A percentile compares a stretch with the other conserved stretches of the same genome.
These are phyloP conservation scores for Lota lota DNA, from an alignment of 2,113 vertebrate genomes.

Conservation along the genomic window DNA sequence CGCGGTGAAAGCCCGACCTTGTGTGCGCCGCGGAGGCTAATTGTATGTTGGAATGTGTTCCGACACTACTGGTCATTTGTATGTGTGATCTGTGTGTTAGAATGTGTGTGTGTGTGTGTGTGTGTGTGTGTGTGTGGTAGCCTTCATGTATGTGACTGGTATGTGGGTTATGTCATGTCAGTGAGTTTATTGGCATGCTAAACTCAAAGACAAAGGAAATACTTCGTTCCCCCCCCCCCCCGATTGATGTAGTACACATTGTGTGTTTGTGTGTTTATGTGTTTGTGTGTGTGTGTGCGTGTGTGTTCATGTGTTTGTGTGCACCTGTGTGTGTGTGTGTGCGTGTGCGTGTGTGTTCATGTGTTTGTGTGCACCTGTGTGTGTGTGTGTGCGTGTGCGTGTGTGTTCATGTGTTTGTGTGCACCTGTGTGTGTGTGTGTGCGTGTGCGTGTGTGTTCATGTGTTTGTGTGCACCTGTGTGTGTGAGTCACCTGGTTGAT, in stretches of 20 bases:
- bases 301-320: conserved; percentile 25
- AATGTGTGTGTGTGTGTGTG: not conserved
- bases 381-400: conserved; percentile 7
- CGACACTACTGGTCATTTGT: too few relatives aligned
- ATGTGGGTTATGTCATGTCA: not conserved
- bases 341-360: not conserved
- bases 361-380: conserved; percentile 30
- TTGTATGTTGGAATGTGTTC: too few relatives aligned
- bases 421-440: conserved; percentile 8
- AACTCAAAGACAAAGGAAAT: too few relatives aligned
- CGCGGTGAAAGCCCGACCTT: too few relatives aligned
- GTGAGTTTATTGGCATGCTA: too few relatives aligned
- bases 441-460: not conserved
- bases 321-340: conserved; percentile 21
- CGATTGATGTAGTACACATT: not conserved
- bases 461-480: conserved; percentile 30
- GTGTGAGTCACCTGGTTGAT: not conserved
- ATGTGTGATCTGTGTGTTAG: not conserved
- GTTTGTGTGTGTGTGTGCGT: conserved; percentile 1
- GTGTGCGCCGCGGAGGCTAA: too few relatives aligned
- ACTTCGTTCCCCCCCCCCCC: too few relatives aligned
- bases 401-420: conserved; percentile 25
- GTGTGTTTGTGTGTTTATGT: conserved; percentile 4
- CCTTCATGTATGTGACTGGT: not conserved
- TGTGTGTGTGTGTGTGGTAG: not conserved